Percentiles rank a stretch among this genome's conserved stretches.
Evolutionary conservation across 2,113 vertebrate species (phyloP).

Genomic region (Archocentrus centrarchus): DNA sequence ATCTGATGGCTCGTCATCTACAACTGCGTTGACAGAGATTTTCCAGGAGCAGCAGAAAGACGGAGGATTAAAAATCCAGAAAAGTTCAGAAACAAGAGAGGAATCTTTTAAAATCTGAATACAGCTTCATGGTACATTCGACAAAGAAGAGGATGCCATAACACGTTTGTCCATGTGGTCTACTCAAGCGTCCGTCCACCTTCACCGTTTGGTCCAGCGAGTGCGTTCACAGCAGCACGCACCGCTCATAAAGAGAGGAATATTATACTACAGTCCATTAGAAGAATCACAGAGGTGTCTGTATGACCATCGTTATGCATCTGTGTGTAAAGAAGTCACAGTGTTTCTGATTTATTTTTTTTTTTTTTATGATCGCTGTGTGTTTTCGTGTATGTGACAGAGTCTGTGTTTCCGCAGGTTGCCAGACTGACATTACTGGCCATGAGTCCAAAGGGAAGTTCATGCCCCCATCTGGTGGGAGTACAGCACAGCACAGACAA

Average conservation of each 20-base stretch:
- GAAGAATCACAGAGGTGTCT: slow-evolving; percentile 39
- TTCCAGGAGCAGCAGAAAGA: slow-evolving; percentile 51
- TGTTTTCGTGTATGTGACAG: slow-evolving; percentile 29
- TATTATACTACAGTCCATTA: slow-evolving; percentile 45
- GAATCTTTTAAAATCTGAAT: slow-evolving; percentile 40
- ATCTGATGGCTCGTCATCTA: slow-evolving; percentile 43
- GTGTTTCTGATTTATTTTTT: slow-evolving; percentile 55
- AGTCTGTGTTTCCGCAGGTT: slow-evolving; percentile 21
- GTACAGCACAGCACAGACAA: slow-evolving; percentile 48
- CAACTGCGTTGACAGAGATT: slow-evolving; percentile 34
- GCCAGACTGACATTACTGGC: slow-evolving; percentile 42
- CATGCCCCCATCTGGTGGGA: slow-evolving; percentile 62
- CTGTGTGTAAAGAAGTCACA: slow-evolving; percentile 56
- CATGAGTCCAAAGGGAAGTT: slow-evolving; percentile 44
- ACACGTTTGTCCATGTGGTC: slow-evolving; percentile 24
- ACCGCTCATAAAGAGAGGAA: slow-evolving; percentile 46
- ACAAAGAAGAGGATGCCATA: slow-evolving; percentile 52
- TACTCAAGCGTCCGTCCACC: slow-evolving; percentile 24
- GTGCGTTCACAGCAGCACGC: slow-evolving; percentile 28
- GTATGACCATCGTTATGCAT: slow-evolving; percentile 18
- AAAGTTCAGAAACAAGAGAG: slow-evolving; percentile 8
- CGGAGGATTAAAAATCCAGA: slow-evolving; percentile 14
- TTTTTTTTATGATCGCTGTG: slow-evolving; percentile 26
- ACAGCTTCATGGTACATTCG: slow-evolving; percentile 65
- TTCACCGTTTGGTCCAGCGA: slow-evolving; percentile 63